A percentile compares a stretch with the other conserved stretches of the same genome.
phyloP scores from a whole-genome alignment of 1,140 invertebrate genomes.

The Bathynomus jamesi region DNA sequence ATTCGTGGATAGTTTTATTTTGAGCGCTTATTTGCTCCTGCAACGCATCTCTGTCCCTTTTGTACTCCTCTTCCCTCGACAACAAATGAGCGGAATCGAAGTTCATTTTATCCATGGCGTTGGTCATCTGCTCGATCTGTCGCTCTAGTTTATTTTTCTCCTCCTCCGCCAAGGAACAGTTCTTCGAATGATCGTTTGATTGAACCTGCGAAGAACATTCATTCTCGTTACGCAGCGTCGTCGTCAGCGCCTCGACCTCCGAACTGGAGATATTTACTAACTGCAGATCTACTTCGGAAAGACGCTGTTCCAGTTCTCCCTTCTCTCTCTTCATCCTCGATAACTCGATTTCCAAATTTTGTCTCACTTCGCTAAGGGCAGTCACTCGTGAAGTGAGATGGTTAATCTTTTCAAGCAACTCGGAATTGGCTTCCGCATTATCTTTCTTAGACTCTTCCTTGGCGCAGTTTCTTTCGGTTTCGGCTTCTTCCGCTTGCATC shows the following conservation, averaged over 20 bases:
- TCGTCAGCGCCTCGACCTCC: constrained; percentile 18
- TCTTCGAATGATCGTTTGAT: neutral
- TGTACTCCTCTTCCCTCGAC: neutral
- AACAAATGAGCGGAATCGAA: constrained; percentile 3
- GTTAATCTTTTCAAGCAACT: constrained; percentile 13
- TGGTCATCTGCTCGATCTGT: neutral
- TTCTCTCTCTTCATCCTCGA: constrained; percentile 11
- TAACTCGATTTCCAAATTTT: constrained; percentile 22
- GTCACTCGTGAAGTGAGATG: constrained; percentile 14
- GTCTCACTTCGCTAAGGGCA: constrained; percentile 19
- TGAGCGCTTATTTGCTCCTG: constrained; percentile 16
- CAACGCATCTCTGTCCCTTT: constrained; percentile 17
- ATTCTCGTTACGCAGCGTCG: constrained; percentile 1
- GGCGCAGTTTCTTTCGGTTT: neutral
- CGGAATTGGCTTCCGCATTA: neutral
- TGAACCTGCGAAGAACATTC: neutral
- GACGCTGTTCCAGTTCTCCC: constrained; percentile 1
- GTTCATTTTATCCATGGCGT: constrained; percentile 5
- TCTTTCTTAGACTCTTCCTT: neutral
- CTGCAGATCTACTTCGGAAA: constrained; percentile 6
- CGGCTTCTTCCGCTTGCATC: constrained; percentile 6
- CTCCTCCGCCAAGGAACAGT: neutral
- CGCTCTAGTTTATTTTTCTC: neutral
- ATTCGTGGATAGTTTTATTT: constrained; percentile 12
- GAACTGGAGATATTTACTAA: constrained; percentile 18